These are phyloP conservation scores for Oreochromis mossambicus DNA, from an alignment of 2,797 vertebrate species.

Conservation along the genomic window DNA sequence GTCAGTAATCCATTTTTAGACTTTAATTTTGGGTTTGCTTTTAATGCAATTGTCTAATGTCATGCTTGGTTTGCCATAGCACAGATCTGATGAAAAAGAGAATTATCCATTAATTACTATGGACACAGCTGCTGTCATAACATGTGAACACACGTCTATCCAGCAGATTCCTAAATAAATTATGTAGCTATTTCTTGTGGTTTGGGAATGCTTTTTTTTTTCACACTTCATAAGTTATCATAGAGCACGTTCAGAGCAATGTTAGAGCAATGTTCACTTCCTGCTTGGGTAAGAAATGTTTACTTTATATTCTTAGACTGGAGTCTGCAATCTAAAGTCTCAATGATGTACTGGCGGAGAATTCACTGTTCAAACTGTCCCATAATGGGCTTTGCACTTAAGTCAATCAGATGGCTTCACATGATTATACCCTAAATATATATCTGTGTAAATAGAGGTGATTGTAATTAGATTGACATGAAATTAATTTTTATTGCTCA, in stretches of 20 bases:
- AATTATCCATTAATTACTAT: neutral
- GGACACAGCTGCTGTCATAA: neutral
- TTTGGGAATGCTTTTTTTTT: neutral
- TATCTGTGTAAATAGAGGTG: constrained; percentile 1
- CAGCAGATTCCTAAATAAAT: neutral
- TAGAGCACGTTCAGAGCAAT: neutral
- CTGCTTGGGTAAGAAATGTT: neutral
- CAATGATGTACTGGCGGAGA: neutral
- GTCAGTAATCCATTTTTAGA: neutral
- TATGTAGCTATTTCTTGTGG: neutral
- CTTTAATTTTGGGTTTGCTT: neutral
- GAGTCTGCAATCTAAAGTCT: neutral
- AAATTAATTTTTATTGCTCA: constrained; percentile 21
- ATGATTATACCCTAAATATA: neutral
- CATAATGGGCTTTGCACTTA: constrained; percentile 11
- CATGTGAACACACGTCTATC: neutral
- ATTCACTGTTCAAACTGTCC: neutral
- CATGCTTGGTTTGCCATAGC: neutral
- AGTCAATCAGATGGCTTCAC: neutral
- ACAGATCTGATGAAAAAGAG: neutral
- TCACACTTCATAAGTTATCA: neutral
- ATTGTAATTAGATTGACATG: neutral
- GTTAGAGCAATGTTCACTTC: neutral
- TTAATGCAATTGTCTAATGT: neutral
- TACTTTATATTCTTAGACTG: neutral